Conservation (phyloP, 2,888 invertebrate genomes). For the Eupithecia centaureata region DNA sequence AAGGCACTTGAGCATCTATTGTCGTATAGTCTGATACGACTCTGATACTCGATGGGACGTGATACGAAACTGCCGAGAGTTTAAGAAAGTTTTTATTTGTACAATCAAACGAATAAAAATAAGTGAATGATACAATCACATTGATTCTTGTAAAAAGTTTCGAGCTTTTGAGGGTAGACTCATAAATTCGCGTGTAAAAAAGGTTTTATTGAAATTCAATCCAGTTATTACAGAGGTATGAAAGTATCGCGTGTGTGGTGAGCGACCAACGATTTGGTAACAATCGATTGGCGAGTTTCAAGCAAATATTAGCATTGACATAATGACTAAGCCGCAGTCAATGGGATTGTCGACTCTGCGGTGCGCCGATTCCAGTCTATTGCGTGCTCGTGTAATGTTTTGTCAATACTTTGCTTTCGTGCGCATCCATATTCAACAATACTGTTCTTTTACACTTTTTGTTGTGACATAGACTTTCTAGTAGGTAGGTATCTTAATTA, state of each 20-base stretch:
- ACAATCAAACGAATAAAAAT: conserved; percentile 31
- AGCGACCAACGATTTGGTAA: conserved; percentile 46
- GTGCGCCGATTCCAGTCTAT: conserved; percentile 59
- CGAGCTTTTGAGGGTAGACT: not conserved
- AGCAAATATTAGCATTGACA: conserved; percentile 76
- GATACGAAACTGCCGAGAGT: conserved; percentile 47
- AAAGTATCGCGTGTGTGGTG: conserved; percentile 39
- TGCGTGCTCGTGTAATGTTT: conserved; percentile 47
- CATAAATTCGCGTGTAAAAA: conserved; percentile 24
- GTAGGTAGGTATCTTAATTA: not conserved
- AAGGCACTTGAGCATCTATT: conserved; percentile 60
- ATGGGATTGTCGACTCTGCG: conserved; percentile 65
- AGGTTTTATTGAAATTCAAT: conserved; percentile 21
- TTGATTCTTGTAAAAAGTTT: conserved; percentile 16
- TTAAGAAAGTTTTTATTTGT: conserved; percentile 36
- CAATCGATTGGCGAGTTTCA: conserved; percentile 60
- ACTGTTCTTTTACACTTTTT: conserved; percentile 17
- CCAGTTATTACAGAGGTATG: conserved; percentile 26
- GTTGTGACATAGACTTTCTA: not conserved
- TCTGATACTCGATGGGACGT: conserved; percentile 49
- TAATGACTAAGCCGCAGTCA: conserved; percentile 79
- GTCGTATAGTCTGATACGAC: conserved; percentile 56
- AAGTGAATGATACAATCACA: conserved; percentile 35
- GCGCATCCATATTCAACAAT: conserved; percentile 31
- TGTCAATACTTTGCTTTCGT: conserved; percentile 45